Base-by-base conservation (phyloP, 1,140 invertebrate genomes). In the Coptotermes formosanus region DNA sequence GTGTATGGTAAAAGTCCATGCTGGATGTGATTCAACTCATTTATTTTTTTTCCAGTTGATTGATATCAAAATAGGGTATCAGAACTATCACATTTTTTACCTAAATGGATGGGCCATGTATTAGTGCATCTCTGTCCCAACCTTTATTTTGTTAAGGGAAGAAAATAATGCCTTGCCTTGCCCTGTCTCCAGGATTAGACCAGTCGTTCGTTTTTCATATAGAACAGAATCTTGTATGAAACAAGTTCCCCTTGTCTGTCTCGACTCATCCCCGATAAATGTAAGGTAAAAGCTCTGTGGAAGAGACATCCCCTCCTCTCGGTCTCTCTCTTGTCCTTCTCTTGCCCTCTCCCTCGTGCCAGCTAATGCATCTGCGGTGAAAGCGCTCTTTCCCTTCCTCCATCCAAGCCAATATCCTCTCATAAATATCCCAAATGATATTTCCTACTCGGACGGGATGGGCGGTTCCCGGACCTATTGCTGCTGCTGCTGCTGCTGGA, bases 331-430 rank as follows among this genome's bases (percentile, higher is more conserved):
- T 4, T 83, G 32, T 85, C 32, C n/a, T 21, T 55, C 32, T 45
- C 44, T 55, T 48, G 23, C 21, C 82, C 16, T 44, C 38, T 25
- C 38, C 44, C 84, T 38, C 16, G 9, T 48, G 45, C n/a, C 48
- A 11, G 32, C 48, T 55, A 55, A 45, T 85, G 48, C 48, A 55
- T 55, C 84, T 55, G 84, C 84, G 43, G 43, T 85, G 43, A 45
- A 85, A 48, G 84, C 84, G 19, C n/a, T 69, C 52, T 38, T 16
- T 38, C 84, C 84, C 64, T 48, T 38, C 84, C 84, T 45, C 38
- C 82, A 45, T 82, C 82, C 82, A 30, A 75, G 64, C 82, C 82
- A 45, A 55, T 83, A 83, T 83, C 82, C 82, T 83, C 82, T 83
- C 82, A 83, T 83, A 83, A 83, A 83, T 83, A 83, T 45, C 82